Evolutionary conservation across 1,140 invertebrate genomes (phyloP), one percentile per base, ranked within the genome.

Genomic region (Mizuhopecten yessoensis): DNA sequence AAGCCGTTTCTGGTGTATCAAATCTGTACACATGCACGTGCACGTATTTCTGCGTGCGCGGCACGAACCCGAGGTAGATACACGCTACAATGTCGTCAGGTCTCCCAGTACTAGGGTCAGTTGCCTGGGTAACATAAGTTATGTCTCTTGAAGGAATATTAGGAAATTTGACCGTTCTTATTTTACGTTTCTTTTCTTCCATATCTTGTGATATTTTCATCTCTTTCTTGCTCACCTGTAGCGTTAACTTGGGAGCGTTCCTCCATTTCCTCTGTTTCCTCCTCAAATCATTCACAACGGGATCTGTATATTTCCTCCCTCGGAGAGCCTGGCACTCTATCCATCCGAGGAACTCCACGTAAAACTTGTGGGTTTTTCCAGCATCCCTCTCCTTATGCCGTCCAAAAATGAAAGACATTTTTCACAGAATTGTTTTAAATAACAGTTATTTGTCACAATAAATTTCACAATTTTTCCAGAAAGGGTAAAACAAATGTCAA

Each of bases 331-430:
- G 98, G 39, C 98, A 98, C 97, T 99, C 99, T 97, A 99, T 98
- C 93, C 99, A 99, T 33, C 99, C 99, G 93, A 99, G 97, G 97
- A 99, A 99, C 98, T 99, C 99, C 87, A 99, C 99, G 97, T 99
- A 99, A 97, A 99, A 99, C 42, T 99, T 99, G 87, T 98, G 98
- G 96, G 99, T 99, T 97, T 99, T 99, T 36, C 92, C 91, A 87
- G 90, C 90, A 11, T 90, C 89, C 57, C 90, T 92, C 23, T 88
- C 86, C 36, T 92, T 92, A 29, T 75, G 23, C 42, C 89, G 87
- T 88, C 90, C 90, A 42, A 92, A 92, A 33, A 92, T 89, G 57
- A 87, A 86, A 34, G 91, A 92, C 91, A 92, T 92, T 33, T n/a
- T 86, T 92, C 49, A 90, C 57, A 29, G n/a, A 75, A 29, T 29